Evolutionary conservation across 2,113 vertebrate genomes (phyloP), one percentile per base, ranked within the genome.

Genomic region (Rhombomys opimus): DNA sequence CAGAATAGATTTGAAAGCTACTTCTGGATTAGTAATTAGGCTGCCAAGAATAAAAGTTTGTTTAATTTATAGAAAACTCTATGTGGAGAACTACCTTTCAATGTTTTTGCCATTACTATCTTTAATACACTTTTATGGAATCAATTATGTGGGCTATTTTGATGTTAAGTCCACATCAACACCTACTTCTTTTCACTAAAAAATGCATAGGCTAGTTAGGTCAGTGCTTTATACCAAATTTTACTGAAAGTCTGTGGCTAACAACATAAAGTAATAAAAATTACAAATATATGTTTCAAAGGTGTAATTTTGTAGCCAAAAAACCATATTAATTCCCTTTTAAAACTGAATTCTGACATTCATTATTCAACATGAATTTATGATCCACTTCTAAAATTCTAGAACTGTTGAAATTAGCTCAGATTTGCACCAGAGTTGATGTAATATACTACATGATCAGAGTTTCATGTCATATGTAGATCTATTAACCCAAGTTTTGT

Each of bases 141-240:
- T 75, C 73, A 93, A 59, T 82, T 59, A 77, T 20, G 15, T 11
- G 4, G 25, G 17, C 12, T 86, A 73, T 27, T 93, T n/a, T 91
- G 30, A 78, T 30, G 35, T 90, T 90, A 97, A 92, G 5, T 68
- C 11, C 46, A 86, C 8, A 27, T 38, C 52, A 63, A 82, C 54
- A 93, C 30, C 13, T 63, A 35, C 8, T 30, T 95, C 15, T 68
- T 8, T 93, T 14, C 22, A 22, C 54, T 2, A 59, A 87, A 87
- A 94, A 90, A 54, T 93, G 63, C 7, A 94, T 46, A 89, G 23
- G 82, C 78, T 73, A 94, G 97, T 59, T 85, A 17, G 82, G 68
- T 25, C 80, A 91, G n/a, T 93, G 92, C 17, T 96, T 97, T 92
- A 92, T 94, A 80, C 59, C 41, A 94, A 14, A 94, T 94, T 96